phyloP scores from a whole-genome alignment of 2,113 vertebrate genomes.

The Vulpes vulpes region DNA sequence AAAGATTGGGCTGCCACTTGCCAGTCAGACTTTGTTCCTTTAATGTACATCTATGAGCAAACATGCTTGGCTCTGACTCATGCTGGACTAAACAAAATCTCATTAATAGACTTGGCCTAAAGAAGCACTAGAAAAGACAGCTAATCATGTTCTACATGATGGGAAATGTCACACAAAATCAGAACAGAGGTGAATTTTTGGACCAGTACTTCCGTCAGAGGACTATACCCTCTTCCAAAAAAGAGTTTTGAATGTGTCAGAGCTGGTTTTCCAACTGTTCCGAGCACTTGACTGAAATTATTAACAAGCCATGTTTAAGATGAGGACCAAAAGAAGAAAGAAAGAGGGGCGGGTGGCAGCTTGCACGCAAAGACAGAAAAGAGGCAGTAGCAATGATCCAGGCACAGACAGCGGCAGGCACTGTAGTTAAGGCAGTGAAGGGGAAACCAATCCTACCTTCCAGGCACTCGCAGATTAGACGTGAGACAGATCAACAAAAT shows the following conservation, averaged over 20 bases:
- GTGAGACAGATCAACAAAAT: neutral
- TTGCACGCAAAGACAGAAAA: neutral
- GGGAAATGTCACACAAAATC: slow-evolving; percentile 79
- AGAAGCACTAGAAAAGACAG: slow-evolving; percentile 83
- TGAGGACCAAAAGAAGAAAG: neutral
- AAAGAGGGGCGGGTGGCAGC: neutral
- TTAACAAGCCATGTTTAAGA: slow-evolving; percentile 4
- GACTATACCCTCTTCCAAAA: slow-evolving; percentile 67
- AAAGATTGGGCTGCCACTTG: slow-evolving; percentile 65
- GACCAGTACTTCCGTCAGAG: slow-evolving; percentile 72
- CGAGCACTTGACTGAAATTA: neutral
- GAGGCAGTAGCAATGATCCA: neutral
- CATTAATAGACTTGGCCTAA: slow-evolving; percentile 79
- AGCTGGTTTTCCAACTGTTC: slow-evolving; percentile 27
- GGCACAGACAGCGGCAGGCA: accelerated
- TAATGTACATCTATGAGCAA: slow-evolving; percentile 55
- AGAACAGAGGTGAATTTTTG: slow-evolving; percentile 77
- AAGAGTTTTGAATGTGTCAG: slow-evolving; percentile 45
- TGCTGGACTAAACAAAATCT: slow-evolving; percentile 74
- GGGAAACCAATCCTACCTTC: neutral
- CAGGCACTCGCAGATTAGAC: neutral
- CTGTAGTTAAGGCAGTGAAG: accelerated
- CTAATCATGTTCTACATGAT: slow-evolving; percentile 84
- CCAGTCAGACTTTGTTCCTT: slow-evolving; percentile 56
- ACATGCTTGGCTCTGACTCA: slow-evolving; percentile 49